Evolutionary conservation across 2,113 vertebrate species (phyloP).

Genomic region (Sander lucioperca): DNA sequence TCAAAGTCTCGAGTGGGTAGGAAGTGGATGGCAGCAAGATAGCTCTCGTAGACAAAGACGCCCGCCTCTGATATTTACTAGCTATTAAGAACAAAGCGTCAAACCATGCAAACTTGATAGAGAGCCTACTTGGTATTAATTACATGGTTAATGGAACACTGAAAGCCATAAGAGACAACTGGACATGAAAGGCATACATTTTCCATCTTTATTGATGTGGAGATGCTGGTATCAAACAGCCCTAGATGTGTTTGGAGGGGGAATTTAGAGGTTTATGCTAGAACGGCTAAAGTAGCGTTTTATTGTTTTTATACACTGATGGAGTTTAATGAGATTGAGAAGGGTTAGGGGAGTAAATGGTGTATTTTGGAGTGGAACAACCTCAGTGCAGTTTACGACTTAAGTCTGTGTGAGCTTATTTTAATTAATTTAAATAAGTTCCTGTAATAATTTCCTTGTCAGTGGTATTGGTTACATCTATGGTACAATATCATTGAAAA

Average conservation of each 20-base stretch:
- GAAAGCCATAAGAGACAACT: constrained; percentile 81
- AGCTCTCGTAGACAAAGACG: constrained; percentile 72
- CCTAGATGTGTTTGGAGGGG: constrained; percentile 58
- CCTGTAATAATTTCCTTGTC: not conserved
- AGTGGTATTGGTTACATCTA: not conserved
- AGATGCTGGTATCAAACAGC: constrained; percentile 69
- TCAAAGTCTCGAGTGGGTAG: constrained; percentile 73
- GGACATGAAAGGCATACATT: constrained; percentile 81
- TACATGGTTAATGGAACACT: constrained; percentile 85
- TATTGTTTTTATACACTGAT: constrained; percentile 55
- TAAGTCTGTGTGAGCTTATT: not conserved
- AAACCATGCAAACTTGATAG: constrained; percentile 82
- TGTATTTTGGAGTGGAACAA: constrained; percentile 11
- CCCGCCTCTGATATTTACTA: constrained; percentile 78
- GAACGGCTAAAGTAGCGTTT: constrained; percentile 40
- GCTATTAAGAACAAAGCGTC: constrained; percentile 84
- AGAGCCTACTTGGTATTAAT: constrained; percentile 86
- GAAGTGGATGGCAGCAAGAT: constrained; percentile 61
- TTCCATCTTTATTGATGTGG: constrained; percentile 77
- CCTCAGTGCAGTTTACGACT: constrained; percentile 5
- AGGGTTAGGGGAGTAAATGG: constrained; percentile 29
- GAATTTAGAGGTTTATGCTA: constrained; percentile 32
- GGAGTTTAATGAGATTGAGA: constrained; percentile 44
- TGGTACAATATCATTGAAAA: not conserved
- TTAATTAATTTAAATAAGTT: not conserved